Base-by-base conservation (phyloP, 2,888 invertebrate species). In the Acrocera orbiculus region DNA sequence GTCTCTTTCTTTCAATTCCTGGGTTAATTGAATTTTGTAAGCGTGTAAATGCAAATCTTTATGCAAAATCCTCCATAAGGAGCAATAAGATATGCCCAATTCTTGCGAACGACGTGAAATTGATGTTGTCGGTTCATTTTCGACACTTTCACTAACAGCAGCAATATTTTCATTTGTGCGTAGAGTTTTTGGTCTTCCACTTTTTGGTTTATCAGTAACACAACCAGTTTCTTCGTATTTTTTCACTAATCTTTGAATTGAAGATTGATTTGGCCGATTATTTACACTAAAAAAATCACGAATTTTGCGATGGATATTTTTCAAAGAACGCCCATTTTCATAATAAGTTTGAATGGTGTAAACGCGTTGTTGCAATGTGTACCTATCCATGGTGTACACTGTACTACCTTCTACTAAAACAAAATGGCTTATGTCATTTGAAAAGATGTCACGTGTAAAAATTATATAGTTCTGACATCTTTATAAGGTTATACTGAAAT, bases 191-290 rank as follows among this genome's bases (percentile, higher is more conserved):
- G 13, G 19, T 20, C 28, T 25, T 30, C 29, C 29, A 19, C 19
- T 32, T 6, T 25, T 27, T 27, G 20, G 20, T n/a, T 4, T 16
- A 22, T 33, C 33, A 24, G 29, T 19, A 19, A 34, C 13, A 13
- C 15, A 10, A 19, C 8, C 23, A 16, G 13, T 38, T 34, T 35
- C 30, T 37, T 20, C 35, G 37, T 38, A 34, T 38, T 40, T 39
- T 30, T 24, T 31, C 38, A 27, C 27, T 27, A 27, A 16, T 7
- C 7, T n/a, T n/a, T n/a, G 7, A 19, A 11, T 17, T 28, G 16
- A 16, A 10, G 16, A 3, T 28, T 16, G n/a, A 10, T 6, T 17
- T 16, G 28, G 28, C 9, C 17, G 28, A 33, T 32, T 36, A 38
- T 19, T 19, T 19, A 5, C 5, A 19, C 8, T 8, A 19, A 6